These are phyloP conservation scores for Orientallactaga sibirica DNA, from an alignment of 2,797 vertebrate genomes.

Conservation along the genomic window DNA sequence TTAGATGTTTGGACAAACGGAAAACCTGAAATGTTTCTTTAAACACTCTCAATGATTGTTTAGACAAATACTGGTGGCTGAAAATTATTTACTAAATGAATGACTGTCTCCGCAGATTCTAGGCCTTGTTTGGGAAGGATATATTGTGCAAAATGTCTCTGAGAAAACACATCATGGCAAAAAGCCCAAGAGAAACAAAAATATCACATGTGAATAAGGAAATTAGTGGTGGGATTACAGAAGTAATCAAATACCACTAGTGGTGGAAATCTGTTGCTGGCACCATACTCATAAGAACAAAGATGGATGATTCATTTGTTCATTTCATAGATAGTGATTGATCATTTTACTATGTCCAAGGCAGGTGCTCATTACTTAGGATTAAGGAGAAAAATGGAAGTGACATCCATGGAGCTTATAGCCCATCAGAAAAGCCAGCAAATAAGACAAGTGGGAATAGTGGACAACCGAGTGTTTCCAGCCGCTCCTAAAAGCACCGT, in stretches of 20 bases:
- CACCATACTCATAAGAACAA: slow-evolving; percentile 5
- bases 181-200: neutral
- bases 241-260: neutral
- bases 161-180: neutral
- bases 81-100: slow-evolving; percentile 61
- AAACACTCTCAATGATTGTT: neutral
- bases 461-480: neutral
- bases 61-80: neutral
- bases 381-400: slow-evolving; percentile 17
- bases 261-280: neutral
- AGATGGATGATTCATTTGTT: neutral
- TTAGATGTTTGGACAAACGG: slow-evolving; percentile 39
- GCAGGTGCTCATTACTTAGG: neutral
- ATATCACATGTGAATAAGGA: neutral
- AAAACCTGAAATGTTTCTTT: slow-evolving; percentile 29
- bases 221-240: neutral
- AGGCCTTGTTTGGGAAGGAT: neutral
- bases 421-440: neutral
- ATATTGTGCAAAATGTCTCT: slow-evolving; percentile 15
- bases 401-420: neutral
- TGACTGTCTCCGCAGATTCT: slow-evolving; percentile 20
- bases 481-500: neutral
- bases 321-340: neutral
- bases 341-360: neutral
- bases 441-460: slow-evolving; percentile 9